Conservation (phyloP, 2,797 vertebrate species). For the Muraenolepis orangiensis region DNA sequence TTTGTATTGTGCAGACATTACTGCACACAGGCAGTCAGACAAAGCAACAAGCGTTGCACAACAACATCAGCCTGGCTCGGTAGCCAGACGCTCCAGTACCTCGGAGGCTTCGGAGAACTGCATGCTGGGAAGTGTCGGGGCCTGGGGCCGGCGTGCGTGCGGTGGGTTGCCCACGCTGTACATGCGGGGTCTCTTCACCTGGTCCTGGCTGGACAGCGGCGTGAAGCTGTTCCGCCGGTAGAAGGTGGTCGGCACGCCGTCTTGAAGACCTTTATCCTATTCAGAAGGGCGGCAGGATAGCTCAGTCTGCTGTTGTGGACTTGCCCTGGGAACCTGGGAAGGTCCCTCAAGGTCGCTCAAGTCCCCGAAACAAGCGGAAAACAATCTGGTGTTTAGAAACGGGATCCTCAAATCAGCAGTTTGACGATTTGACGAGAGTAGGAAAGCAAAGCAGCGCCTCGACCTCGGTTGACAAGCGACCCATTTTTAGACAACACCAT, state of each 20-base stretch:
- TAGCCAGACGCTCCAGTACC: slow-evolving; percentile 6
- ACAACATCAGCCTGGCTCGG: background rate
- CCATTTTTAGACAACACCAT: background rate
- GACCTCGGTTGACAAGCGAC: background rate
- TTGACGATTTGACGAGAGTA: too few species aligned
- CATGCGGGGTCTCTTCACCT: slow-evolving; percentile 81
- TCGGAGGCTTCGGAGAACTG: slow-evolving; percentile 70
- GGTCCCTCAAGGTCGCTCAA: too few species aligned
- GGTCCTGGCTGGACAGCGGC: slow-evolving; percentile 86
- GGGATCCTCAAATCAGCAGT: too few species aligned
- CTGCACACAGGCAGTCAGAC: too few species aligned
- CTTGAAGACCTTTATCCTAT: slow-evolving; percentile 68
- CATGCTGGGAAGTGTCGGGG: slow-evolving; percentile 68
- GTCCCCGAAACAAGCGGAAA: too few species aligned
- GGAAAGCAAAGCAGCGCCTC: background rate
- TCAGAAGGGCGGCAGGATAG: too few species aligned
- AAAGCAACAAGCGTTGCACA: too few species aligned
- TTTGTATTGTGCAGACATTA: too few species aligned
- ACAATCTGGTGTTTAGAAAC: too few species aligned
- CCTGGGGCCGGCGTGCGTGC: slow-evolving; percentile 60
- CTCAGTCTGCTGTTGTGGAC: too few species aligned
- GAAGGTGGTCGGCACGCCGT: slow-evolving; percentile 68
- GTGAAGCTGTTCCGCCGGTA: slow-evolving; percentile 90
- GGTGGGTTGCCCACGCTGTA: slow-evolving; percentile 83
- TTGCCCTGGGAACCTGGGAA: too few species aligned